Conservation (phyloP, 2,113 vertebrate genomes). For the Cynopterus brachyotis region DNA sequence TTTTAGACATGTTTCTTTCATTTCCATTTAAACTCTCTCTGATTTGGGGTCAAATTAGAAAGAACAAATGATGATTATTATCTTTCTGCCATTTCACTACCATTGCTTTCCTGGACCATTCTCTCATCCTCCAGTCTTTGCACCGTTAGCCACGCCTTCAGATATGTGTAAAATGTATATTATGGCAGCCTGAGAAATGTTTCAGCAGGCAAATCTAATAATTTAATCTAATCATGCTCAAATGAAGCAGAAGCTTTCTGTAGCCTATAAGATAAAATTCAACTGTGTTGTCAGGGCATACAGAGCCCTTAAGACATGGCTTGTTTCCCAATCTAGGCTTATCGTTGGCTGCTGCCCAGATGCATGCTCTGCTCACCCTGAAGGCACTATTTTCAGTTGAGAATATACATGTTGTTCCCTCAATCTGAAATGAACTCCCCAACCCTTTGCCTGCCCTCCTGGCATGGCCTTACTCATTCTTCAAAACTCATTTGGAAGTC, state of each 20-base stretch:
- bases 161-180: too few species aligned
- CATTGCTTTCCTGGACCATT: fast-evolving
- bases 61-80: not conserved
- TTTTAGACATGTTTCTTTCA: not conserved
- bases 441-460: not conserved
- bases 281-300: not conserved
- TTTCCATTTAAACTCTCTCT: not conserved
- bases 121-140: not conserved
- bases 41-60: not conserved
- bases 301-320: not conserved
- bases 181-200: not conserved
- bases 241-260: not conserved
- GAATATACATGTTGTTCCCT: not conserved
- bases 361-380: not conserved
- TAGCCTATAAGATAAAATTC: not conserved
- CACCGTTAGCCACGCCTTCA: not conserved
- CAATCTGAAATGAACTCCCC: not conserved
- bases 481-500: not conserved
- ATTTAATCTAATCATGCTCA: not conserved
- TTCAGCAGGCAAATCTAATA: not conserved
- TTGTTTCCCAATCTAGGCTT: not conserved
- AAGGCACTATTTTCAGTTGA: not conserved
- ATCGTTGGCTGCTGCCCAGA: not conserved
- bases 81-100: not conserved
- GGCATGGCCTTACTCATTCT: not conserved